Evolutionary conservation across 2,888 invertebrate species (phyloP).

Genomic region (Odontothrips loti): DNA sequence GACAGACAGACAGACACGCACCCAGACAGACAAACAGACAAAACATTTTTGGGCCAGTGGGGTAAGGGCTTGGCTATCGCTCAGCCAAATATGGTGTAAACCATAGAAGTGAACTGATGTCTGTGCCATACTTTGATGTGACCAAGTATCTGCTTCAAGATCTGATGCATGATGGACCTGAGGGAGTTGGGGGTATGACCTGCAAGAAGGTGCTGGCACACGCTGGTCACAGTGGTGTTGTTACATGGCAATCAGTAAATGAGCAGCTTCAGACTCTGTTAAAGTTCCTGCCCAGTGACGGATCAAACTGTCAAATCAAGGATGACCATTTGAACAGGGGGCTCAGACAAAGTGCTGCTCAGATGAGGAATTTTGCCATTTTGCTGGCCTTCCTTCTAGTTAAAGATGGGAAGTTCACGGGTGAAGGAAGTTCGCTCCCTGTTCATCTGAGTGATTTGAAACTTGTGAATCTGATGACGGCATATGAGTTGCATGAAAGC

Average conservation of each 20-base stretch:
- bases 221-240: not conserved
- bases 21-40: too few species aligned
- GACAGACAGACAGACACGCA: too few species aligned
- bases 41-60: too few species aligned
- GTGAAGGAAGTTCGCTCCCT: not conserved
- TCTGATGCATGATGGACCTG: not conserved
- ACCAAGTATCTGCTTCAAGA: not conserved
- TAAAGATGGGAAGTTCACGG: not conserved
- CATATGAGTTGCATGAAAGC: not conserved
- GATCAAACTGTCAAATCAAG: not conserved
- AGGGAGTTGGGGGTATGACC: not conserved
- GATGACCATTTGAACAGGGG: not conserved
- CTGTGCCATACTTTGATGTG: not conserved
- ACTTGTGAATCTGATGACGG: not conserved
- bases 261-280: not conserved
- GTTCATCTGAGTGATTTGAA: not conserved
- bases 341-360: not conserved
- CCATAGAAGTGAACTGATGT: not conserved
- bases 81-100: slow-evolving; percentile 13
- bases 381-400: not conserved
- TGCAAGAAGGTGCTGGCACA: not conserved
- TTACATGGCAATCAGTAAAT: not conserved
- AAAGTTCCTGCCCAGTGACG: not conserved
- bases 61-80: too few species aligned
- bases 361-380: not conserved